Conservation (phyloP, 2,113 vertebrate species). For the Cyrtonyx montezumae region DNA sequence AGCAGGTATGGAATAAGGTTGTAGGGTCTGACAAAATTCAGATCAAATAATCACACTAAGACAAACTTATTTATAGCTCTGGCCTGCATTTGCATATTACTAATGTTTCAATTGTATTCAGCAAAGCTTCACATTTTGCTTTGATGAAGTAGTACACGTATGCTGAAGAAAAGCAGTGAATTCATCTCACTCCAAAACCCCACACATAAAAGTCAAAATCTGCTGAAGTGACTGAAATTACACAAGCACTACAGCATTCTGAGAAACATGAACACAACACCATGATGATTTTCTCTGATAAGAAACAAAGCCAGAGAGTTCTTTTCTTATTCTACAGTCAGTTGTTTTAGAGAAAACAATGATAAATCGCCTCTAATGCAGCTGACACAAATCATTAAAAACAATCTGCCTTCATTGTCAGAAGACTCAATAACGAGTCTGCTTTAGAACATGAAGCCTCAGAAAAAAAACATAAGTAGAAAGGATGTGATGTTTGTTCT, state of each 20-base stretch:
- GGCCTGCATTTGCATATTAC: not conserved
- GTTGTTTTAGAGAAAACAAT: constrained; percentile 12
- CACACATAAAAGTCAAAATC: not conserved
- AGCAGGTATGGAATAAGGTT: not conserved
- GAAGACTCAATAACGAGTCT: not conserved
- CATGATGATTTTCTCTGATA: not conserved
- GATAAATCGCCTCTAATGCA: constrained; percentile 45
- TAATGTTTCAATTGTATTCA: not conserved
- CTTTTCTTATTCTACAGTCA: not conserved
- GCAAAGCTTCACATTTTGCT: not conserved
- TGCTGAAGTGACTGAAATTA: not conserved
- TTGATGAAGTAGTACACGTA: not conserved
- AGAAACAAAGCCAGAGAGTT: not conserved
- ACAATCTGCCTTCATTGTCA: constrained; percentile 11
- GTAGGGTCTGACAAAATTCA: not conserved
- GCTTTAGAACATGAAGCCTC: not conserved
- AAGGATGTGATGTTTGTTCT: not conserved
- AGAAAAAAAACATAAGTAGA: constrained; percentile 2
- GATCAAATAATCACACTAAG: not conserved
- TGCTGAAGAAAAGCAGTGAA: not conserved
- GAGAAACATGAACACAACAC: not conserved
- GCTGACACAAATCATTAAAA: constrained; percentile 40
- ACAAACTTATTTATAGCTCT: not conserved
- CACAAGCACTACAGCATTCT: not conserved
- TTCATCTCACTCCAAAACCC: not conserved